Base-by-base conservation (phyloP, 1,140 invertebrate species). In the Melipona quadrifasciata region DNA sequence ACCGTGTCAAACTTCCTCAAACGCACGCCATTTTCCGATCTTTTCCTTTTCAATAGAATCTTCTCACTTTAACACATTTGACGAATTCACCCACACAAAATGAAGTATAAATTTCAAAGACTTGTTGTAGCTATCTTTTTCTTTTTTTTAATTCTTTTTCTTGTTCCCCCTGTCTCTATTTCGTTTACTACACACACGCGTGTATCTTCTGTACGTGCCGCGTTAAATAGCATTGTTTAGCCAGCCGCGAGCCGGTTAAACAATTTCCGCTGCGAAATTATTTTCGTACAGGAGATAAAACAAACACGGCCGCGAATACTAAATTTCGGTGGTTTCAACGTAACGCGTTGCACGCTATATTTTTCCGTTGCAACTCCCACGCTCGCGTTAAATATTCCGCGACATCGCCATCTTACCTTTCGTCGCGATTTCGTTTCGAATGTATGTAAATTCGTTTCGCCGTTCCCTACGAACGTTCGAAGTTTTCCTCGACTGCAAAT, bases 321-420 rank as follows among this genome's bases (percentile, higher is more conserved):
- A 34, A 67, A 78, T 78, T 78, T 78, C 27, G 21, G 19, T 21
- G 61, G 39, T 78, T 39, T 77, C 53, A 67, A 67, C 76, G 76
- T 53, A 67, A 67, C 61, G 47, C 47, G 61, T 78, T 78, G 17
- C 76, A 61, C 21, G 55, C 34, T 39, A n/a, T 11, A 27, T 27
- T 76, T 53, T 61, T 27, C 27, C 21, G 8, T 24, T 14, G 21
- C 39, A n/a, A 55, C 51, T 31, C 17, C 71, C 55, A 55, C 27
- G 72, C 16, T 34, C 17, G 17, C 27, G 19, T 74, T 57, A 39
- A 27, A 64, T 74, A 74, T 57, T 31, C 27, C 55, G n/a, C 57
- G 74, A 34, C 51, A n/a, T 74, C 55, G 31, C 73, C 31, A 34
- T 17, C 21, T 21, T 34, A 61, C 34, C 47, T 61, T 76, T 61